Evolutionary conservation across 2,888 invertebrate species (phyloP), one percentile per base, ranked within the genome.

Genomic region (Sipha maydis): DNA sequence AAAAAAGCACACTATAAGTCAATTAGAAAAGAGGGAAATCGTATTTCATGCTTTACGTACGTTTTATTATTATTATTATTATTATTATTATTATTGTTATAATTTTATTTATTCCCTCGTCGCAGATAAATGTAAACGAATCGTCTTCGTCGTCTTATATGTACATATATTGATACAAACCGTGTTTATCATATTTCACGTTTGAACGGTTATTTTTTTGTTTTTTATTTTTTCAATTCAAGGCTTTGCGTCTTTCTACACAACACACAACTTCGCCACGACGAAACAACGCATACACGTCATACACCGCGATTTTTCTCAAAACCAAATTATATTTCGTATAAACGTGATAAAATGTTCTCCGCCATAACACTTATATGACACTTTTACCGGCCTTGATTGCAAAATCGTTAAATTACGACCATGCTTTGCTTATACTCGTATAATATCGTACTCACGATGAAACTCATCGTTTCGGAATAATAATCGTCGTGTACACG

Each of bases 1-100:
- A 41, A 75, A n/a, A 84, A 28, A 56, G 14, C 54, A 75, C 83
- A 83, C 83, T 56, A 56, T 28, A 54, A 83, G 83, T 75, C 83
- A 83, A 83, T 83, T 83, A 83, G 79, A 21, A 77, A 38, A 75
- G 41, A 61, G 25, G 25, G 21, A 61, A 61, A 61, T 61, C 25
- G 5, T 61, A 61, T 61, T 61, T 61, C 61, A 61, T 21, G 61
- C 25, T 4, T 4, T 61, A 61, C 25, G 61, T 61, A 61, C 61
- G 25, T 61, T 61, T 61, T 61, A 48, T 48, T 48, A 48, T 48
- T 48, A 48, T 48, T 48, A 48, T 48, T 48, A 14, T 14, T 48
- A 48, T 48, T 38, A 38, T 38, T 38, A 38, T 5, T 38, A 38
- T 38, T 7, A 11, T n/a, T n/a, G n/a, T n/a, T 41, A 41, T 41